These are phyloP conservation scores for Euura saliciscinereae DNA, from an alignment of 1,140 invertebrate species.

Conservation along the genomic window DNA sequence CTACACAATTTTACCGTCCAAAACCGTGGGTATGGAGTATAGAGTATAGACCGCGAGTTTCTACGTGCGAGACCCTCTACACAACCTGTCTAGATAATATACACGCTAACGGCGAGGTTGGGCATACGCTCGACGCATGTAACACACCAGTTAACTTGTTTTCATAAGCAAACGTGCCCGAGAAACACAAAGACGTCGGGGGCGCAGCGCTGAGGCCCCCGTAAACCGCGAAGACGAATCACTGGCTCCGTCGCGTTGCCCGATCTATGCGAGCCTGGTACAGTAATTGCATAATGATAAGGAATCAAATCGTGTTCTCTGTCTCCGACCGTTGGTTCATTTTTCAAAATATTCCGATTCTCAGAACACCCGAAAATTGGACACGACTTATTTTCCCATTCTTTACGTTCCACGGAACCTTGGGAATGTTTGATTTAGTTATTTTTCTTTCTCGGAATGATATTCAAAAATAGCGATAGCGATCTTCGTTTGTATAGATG, in stretches of 20 bases:
- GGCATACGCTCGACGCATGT: conserved; percentile 2
- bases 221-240: background rate
- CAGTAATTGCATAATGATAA: background rate
- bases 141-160: conserved; percentile 10
- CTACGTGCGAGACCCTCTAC: background rate
- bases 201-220: background rate
- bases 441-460: too few species aligned
- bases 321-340: too few species aligned
- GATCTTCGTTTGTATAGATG: too few species aligned
- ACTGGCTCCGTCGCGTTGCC: background rate
- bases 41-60: too few species aligned
- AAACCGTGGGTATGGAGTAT: too few species aligned
- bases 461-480: too few species aligned
- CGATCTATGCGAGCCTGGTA: background rate
- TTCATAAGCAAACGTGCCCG: conserved; percentile 14
- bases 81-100: conserved; percentile 1
- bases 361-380: too few species aligned
- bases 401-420: too few species aligned
- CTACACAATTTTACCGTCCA: background rate
- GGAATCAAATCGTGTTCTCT: background rate
- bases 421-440: too few species aligned
- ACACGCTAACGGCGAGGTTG: background rate
- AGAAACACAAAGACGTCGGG: conserved; percentile 1
- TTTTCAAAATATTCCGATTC: too few species aligned
- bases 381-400: too few species aligned